These are phyloP conservation scores for Drosophila anceps DNA, from an alignment of 2,888 invertebrate genomes.

Conservation along the genomic window DNA sequence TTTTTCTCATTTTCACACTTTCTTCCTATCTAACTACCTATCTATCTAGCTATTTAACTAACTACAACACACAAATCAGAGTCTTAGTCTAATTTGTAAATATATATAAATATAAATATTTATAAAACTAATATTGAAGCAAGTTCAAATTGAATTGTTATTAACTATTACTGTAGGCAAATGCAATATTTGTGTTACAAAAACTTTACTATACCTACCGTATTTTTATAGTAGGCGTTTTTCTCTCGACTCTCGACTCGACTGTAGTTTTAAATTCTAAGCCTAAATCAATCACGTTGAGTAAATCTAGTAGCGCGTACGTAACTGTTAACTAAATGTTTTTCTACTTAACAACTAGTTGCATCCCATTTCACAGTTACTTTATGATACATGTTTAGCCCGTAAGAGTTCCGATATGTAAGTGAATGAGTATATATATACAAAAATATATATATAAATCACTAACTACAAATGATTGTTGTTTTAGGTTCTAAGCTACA, in stretches of 20 bases:
- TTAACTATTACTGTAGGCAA: conserved; percentile 69
- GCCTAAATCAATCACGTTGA: conserved; percentile 26
- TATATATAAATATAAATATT: conserved; percentile 13
- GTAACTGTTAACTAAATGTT: conserved; percentile 75
- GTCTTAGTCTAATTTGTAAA: conserved; percentile 19
- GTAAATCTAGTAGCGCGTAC: conserved; percentile 61
- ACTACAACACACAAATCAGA: conserved; percentile 15
- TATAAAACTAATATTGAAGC: conserved; percentile 33
- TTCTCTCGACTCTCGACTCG: conserved; percentile 72
- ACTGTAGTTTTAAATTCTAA: conserved; percentile 65
- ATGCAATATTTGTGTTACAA: conserved; percentile 74
- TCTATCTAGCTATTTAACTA: conserved; percentile 17
- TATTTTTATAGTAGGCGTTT: conserved; percentile 79
- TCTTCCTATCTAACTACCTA: conserved; percentile 25
- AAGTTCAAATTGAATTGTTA: conserved; percentile 79
- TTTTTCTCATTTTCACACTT: conserved; percentile 55
- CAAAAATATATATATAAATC: conserved; percentile 51
- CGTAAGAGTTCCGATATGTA: conserved; percentile 57
- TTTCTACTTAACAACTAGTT: conserved; percentile 70
- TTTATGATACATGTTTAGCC: conserved; percentile 66
- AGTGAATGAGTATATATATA: conserved; percentile 36
- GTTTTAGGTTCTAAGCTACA: conserved; percentile 72
- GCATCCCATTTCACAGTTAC: conserved; percentile 71
- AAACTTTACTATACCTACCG: conserved; percentile 64
- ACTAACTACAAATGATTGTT: conserved; percentile 71